Base-by-base conservation (phyloP, 92 coral and sea anemone genomes). In the Zoanthus solanderi region DNA sequence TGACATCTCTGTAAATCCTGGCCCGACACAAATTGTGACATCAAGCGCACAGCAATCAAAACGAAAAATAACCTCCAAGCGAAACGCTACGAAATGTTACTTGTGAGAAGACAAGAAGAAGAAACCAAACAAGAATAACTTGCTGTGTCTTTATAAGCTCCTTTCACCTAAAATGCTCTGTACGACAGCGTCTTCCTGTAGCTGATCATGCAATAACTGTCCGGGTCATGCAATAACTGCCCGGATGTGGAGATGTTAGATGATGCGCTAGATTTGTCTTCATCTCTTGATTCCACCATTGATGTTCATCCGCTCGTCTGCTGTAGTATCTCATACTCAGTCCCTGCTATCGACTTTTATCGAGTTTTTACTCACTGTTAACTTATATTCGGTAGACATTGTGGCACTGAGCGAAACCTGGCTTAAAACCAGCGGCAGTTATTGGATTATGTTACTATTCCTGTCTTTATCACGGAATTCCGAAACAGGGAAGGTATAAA, bases 31-130 rank as follows among this genome's bases (percentile, higher is more conserved):
- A 79, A 79, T 72, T 52, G 85, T 52, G 85, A 57, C 85, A 52
- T 52, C 85, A 79, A 79, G 85, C 85, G 57, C 76, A 71, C 85
- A 79, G 85, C 52, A 79, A 13, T 79, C 85, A 79, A 79, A 79
- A 79, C 85, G 57, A 79, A 60, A 31, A 65, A 83, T 77, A 60
- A 73, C 45, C 63, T 42, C 72, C 72, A 79, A 73, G 76, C 73
- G 46, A 61, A 88, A 79, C 84, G 68, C 57, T 28, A 47, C 87
- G 66, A 88, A 79, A 88, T 87, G 90, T 78, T 87, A 87, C 58
- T 47, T 84, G 90, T 66, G 90, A 87, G 85, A 87, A 87, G 85
- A 87, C 87, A 23, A 23, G 23, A 16, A 87, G 58, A 87, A 34
- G 90, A 78, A 58, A 87, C 66, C 90, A 79, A 71, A 74, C 84